Conservation (phyloP, 1,140 invertebrate species). For the Solenopsis fugax region DNA sequence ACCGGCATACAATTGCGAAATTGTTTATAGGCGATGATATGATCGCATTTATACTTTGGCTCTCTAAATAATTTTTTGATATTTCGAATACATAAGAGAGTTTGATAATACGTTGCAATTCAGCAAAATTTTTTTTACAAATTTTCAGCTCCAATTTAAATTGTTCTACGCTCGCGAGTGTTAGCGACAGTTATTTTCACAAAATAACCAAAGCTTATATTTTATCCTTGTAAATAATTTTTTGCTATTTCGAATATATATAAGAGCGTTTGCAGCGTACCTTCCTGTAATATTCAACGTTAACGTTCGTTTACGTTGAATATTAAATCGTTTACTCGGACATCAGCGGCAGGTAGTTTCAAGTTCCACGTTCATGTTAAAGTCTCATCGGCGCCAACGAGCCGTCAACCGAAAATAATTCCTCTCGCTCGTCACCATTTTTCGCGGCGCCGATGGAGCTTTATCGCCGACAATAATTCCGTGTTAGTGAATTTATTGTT, state of each 20-base stretch:
- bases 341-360: conserved; percentile 28
- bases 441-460: conserved; percentile 2
- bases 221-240: conserved; percentile 19
- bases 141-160: neutral
- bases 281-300: conserved; percentile 15
- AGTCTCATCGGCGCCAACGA: conserved; percentile 44
- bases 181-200: neutral
- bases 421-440: conserved; percentile 41
- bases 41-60: neutral
- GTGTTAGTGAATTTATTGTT: conserved; percentile 55
- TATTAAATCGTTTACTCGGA: conserved; percentile 30
- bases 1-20: conserved; percentile 20
- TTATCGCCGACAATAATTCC: conserved; percentile 46
- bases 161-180: neutral
- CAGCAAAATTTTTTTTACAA: neutral
- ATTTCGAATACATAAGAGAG: neutral
- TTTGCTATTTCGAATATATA: neutral
- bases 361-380: conserved; percentile 26
- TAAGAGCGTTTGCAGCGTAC: neutral
- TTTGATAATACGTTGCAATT: neutral
- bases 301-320: conserved; percentile 32
- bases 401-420: conserved; percentile 48
- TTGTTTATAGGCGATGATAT: conserved; percentile 18
- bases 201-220: neutral
- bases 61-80: neutral